Base-by-base conservation (phyloP, 1,140 invertebrate genomes). In the Calliphora vicina region DNA sequence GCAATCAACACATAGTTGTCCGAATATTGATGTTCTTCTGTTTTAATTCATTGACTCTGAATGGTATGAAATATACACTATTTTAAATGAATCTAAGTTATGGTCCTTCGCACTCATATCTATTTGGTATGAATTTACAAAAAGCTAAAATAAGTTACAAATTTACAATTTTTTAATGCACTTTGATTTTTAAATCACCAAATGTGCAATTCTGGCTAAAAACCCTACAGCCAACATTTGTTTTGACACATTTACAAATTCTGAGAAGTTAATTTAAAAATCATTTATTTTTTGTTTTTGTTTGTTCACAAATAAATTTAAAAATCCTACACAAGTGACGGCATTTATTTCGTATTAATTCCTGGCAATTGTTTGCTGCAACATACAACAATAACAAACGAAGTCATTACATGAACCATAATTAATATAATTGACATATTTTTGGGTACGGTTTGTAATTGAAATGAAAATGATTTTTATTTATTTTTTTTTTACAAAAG, bases 361-460 rank as follows among this genome's bases (percentile, higher is more conserved):
- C 23, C 61, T 67, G n/a, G 61, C 20, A 67, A 67, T 20, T 67
- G 23, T 67, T 25, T 67, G 10, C n/a, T 57, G 17, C 20, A 20
- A 23, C 61, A 50, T 4, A 50, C 6, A 67, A 50, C 45, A 67
- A 67, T 67, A 67, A 74, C 15, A 29, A 43, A 78, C 74, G 23
- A 43, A 78, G 35, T 78, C 74, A 78, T 78, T 78, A 43, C 74
- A 20, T 45, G 74, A 43, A 25, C 74, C 74, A 78, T 78, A 78
- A 78, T 78, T 78, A 78, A 78, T 78, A 78, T 78, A 78, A 78
- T 78, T 78, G 74, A 78, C 74, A 78, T 78, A 78, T 78, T 78
- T 78, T 45, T n/a, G 74, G 74, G 74, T 43, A 78, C 74, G 74
- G 74, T 78, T 78, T 78, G 74, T 78, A 78, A 78, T 78, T 78